Base-by-base conservation (phyloP, 2,888 invertebrate genomes). In the Nephrocerus scutellatus region DNA sequence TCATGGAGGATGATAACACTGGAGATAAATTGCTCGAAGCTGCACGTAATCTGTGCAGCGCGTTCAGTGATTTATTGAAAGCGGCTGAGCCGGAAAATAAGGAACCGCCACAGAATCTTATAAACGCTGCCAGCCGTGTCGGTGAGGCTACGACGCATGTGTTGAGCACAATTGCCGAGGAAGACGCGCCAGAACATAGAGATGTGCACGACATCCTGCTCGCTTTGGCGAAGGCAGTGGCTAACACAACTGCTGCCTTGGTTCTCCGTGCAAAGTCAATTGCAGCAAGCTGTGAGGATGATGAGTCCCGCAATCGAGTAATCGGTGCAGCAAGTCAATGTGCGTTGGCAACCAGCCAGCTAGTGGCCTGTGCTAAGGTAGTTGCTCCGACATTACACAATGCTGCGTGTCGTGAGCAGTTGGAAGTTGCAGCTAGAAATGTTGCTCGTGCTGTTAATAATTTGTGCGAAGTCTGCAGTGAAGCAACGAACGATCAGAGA, bases 301-400 rank as follows among this genome's bases (percentile, higher is more conserved):
- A 68, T 24, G 66, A 68, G 19, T 63, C 63, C 3, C 57, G 68
- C 6, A 67, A 67, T 50, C 59, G 62, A 54, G 91, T 97, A 30
- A 96, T 99, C 52, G 87, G 89, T 1, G 89, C 93, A 0, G 98
- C 98, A 2, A 96, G 96, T 0, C 86, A 93, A 63, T 95, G 95
- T 65, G 98, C 98, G 1, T 72, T 97, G 26, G 92, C 96, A 6
- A 97, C 98, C 5, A 96, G 96, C 25, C 96, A 97, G 60, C 74
- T 98, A 3, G 97, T 98, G 0, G 96, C 96, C 0, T 95, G 95
- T 60, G 89, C 97, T 13, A 95, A 96, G 75, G 87, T 90, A 36
- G 87, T 90, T 6, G 88, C 89, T 0, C 86, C 88, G 0, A 88
- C 89, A 0, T 71, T 89, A 4, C 80, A 83, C 53, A 84, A 82